phyloP scores from a whole-genome alignment of 2,113 vertebrate species.

The Morone chrysops region DNA sequence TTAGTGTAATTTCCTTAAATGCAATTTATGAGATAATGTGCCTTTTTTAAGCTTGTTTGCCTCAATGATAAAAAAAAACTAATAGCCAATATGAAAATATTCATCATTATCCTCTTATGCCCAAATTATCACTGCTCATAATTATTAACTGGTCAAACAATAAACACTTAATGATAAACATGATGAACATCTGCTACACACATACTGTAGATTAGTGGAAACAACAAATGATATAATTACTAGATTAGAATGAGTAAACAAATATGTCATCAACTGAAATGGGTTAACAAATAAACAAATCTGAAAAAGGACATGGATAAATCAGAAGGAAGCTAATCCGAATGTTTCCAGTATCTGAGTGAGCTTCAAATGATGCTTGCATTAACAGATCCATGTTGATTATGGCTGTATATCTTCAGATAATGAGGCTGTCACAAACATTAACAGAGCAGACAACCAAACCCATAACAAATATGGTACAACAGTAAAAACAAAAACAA shows the following conservation, averaged over 20 bases:
- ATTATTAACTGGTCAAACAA: conserved; percentile 62
- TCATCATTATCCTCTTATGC: conserved; percentile 50
- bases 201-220: conserved; percentile 40
- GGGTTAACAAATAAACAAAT: not conserved
- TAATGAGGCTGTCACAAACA: conserved; percentile 14
- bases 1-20: conserved; percentile 40
- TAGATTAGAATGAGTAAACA: conserved; percentile 45
- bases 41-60: conserved; percentile 10
- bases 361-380: conserved; percentile 16
- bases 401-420: conserved; percentile 16
- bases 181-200: conserved; percentile 56
- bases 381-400: conserved; percentile 25
- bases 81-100: conserved; percentile 47
- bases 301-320: conserved; percentile 2
- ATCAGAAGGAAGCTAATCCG: conserved; percentile 30
- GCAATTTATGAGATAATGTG: conserved; percentile 37
- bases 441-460: not conserved
- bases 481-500: not conserved
- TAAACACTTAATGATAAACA: conserved; percentile 35
- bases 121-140: conserved; percentile 40
- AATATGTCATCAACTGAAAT: conserved; percentile 35
- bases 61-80: conserved; percentile 25
- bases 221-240: conserved; percentile 48
- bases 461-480: not conserved
- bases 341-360: not conserved